These are phyloP conservation scores for Podarcis muralis DNA, from an alignment of 2,113 vertebrate species.

Conservation along the genomic window DNA sequence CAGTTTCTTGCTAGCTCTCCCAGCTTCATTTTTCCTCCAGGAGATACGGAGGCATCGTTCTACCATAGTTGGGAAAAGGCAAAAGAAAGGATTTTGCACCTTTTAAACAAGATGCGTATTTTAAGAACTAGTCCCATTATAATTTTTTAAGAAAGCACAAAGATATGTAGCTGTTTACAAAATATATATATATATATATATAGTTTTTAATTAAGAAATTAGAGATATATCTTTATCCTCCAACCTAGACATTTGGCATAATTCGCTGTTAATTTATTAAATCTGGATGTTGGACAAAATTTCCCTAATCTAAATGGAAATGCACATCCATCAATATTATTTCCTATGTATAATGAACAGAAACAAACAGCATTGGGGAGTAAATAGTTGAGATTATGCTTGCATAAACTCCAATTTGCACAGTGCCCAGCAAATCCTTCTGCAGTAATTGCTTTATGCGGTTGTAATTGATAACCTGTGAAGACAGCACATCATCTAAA, in stretches of 20 bases:
- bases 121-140: conserved; percentile 67
- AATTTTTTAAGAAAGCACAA: conserved; percentile 82
- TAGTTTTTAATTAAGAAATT: conserved; percentile 71
- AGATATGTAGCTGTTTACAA: conserved; percentile 77
- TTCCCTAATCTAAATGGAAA: conserved; percentile 79
- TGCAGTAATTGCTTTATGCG: conserved; percentile 86
- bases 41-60: conserved; percentile 58
- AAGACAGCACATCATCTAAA: conserved; percentile 90
- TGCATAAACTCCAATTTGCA: conserved; percentile 85
- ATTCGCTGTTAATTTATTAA: conserved; percentile 82
- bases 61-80: conserved; percentile 68
- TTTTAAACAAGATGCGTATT: conserved; percentile 65
- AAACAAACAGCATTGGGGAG: conserved; percentile 62
- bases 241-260: conserved; percentile 74
- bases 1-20: conserved; percentile 50
- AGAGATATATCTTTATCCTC: conserved; percentile 74
- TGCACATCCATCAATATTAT: conserved; percentile 79
- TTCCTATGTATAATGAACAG: conserved; percentile 78
- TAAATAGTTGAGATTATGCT: conserved; percentile 75
- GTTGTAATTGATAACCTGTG: conserved; percentile 88
- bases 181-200: conserved; percentile 46
- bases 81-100: conserved; percentile 77
- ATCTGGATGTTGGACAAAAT: conserved; percentile 80
- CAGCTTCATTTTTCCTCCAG: conserved; percentile 41
- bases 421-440: conserved; percentile 84